Evolutionary conservation across 35 echinoderm and acorn worm species (phyloP), one percentile per base, ranked within the genome.

Genomic region (Patiria miniata): DNA sequence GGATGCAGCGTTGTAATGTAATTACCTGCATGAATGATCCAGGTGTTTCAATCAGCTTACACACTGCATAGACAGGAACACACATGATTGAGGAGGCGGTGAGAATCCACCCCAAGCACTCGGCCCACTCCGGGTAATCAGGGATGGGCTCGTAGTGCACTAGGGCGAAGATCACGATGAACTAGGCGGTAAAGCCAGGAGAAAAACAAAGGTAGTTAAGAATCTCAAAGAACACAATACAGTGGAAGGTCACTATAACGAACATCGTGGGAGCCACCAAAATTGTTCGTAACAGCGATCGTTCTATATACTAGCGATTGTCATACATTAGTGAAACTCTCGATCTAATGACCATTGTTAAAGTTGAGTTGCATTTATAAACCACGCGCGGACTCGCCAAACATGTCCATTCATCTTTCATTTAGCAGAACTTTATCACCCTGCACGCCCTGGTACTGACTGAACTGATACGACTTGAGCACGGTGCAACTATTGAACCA

Each of bases 11-110:
- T n/a, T n/a, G n/a, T n/a, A n/a, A n/a, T 47, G 12, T 47, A 47
- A 47, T 85, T 89, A 97, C 95, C 95, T 97, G 40, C 14, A 32
- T 40, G 4, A 93, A 80, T 8, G 87, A 61, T 39, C 95, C 91
- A 37, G 87, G 91, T 19, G 95, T 97, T 16, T 68, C 39, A 6
- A 83, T 33, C 10, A 97, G 36, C 55, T 90, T 90, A 69, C 93
- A 93, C 33, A 93, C 36, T 15, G 87, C 91, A 44, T 61, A 97
- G 5, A 55, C 7, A 5, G 91, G 91, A 12, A 97, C 88, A 32
- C 86, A 87, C 8, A 87, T 61, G 17, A 97, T 82, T 5, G 95
- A 87, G 2, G 95, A 93, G 0, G 61, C 32, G 8, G 83, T 89
- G 36, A 97, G 59, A 83, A 42, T 86, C 95, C 95, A 97, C 0